A percentile compares a stretch with the other conserved stretches of the same genome.
These are phyloP conservation scores for Odobenus rosmarus DNA, from an alignment of 2,113 vertebrate species.

Conservation along the genomic window DNA sequence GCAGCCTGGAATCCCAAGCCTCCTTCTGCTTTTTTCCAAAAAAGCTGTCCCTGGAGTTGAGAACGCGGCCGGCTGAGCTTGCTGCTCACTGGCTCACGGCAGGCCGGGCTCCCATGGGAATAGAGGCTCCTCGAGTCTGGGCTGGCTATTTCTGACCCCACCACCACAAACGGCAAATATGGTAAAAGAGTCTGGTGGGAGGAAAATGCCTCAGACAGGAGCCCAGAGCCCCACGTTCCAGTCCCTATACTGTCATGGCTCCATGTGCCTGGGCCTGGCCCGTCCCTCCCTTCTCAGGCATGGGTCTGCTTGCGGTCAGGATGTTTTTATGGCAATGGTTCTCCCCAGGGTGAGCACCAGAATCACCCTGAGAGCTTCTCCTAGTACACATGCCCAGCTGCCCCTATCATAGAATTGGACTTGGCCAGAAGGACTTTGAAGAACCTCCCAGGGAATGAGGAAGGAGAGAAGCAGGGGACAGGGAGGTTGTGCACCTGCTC, in stretches of 20 bases:
- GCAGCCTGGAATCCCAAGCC: background rate
- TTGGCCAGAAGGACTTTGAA: background rate
- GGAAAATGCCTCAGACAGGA: background rate
- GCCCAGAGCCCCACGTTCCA: background rate
- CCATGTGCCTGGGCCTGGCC: background rate
- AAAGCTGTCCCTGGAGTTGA: background rate
- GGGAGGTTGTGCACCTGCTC: fast-evolving
- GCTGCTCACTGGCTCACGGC: background rate
- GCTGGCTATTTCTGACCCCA: conserved; percentile 31
- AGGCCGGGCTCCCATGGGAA: background rate
- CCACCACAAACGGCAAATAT: conserved; percentile 34
- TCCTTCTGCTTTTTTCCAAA: background rate
- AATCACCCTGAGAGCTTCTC: background rate
- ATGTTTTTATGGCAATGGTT: background rate
- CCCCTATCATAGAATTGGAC: background rate
- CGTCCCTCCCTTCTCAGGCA: background rate
- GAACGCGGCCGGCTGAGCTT: background rate
- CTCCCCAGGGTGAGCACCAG: fast-evolving
- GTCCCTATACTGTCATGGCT: fast-evolving
- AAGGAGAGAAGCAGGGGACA: background rate
- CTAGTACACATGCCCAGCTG: background rate
- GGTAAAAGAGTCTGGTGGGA: conserved; percentile 35
- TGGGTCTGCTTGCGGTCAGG: background rate
- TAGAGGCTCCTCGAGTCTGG: background rate
- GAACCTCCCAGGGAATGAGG: background rate